Percentiles rank a stretch among this genome's conserved stretches.
phyloP scores from a whole-genome alignment of 2,797 vertebrate genomes.

The Jordanella pulchra region DNA sequence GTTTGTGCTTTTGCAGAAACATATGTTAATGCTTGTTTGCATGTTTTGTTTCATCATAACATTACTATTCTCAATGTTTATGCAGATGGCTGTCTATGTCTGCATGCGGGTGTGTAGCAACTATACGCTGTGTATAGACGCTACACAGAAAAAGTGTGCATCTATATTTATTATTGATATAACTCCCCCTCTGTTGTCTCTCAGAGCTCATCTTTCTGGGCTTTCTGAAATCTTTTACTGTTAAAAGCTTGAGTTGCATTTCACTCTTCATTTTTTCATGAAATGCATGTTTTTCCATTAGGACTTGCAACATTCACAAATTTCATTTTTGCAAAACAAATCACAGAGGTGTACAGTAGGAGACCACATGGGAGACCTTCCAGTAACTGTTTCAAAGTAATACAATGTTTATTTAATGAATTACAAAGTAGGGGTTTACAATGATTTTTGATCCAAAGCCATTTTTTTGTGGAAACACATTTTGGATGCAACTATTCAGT shows the following conservation, averaged over 20 bases:
- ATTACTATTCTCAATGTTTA: slow-evolving; percentile 6
- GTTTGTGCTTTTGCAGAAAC: slow-evolving; percentile 4
- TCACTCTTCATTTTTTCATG: slow-evolving; percentile 77
- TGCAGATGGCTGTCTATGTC: neutral
- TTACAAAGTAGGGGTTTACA: slow-evolving; percentile 22
- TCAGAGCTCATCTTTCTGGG: slow-evolving; percentile 62
- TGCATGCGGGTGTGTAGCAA: slow-evolving; percentile 13
- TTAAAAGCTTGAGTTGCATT: slow-evolving; percentile 76
- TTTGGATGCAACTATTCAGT: neutral
- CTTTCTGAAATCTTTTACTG: slow-evolving; percentile 67
- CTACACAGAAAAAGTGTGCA: slow-evolving; percentile 11
- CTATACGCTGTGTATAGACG: slow-evolving; percentile 3
- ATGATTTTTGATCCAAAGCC: slow-evolving; percentile 15
- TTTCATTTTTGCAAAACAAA: slow-evolving; percentile 57
- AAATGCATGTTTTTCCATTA: slow-evolving; percentile 63
- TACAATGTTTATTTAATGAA: slow-evolving; percentile 40
- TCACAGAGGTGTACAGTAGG: slow-evolving; percentile 36
- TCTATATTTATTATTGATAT: slow-evolving; percentile 74
- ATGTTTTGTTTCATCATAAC: slow-evolving; percentile 15
- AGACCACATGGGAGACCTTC: slow-evolving; percentile 41
- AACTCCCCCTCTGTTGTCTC: slow-evolving; percentile 35
- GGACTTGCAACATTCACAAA: slow-evolving; percentile 53
- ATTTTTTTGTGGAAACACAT: neutral
- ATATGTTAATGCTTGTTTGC: neutral
- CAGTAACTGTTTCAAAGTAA: slow-evolving; percentile 15